phyloP scores from a whole-genome alignment of 1,140 invertebrate genomes.

The Rhopalosiphum maidis region DNA sequence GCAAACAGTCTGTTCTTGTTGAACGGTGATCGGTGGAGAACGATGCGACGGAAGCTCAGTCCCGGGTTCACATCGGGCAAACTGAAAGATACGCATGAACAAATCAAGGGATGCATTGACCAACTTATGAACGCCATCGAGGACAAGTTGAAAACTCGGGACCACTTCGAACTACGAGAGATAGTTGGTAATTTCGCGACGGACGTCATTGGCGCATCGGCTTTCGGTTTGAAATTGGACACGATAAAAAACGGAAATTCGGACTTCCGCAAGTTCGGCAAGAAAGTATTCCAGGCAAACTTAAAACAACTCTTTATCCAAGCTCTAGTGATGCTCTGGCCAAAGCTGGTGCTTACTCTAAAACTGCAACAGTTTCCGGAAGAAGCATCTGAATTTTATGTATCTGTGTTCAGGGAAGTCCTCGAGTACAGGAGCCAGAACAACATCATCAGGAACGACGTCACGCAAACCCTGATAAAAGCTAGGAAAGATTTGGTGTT shows the following conservation, averaged over 20 bases:
- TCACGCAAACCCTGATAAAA: constrained; percentile 61
- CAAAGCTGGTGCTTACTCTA: constrained; percentile 53
- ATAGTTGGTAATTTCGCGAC: constrained; percentile 52
- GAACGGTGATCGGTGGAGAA: constrained; percentile 68
- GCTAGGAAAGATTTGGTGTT: neutral
- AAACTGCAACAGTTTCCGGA: constrained; percentile 58
- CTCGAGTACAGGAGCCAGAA: constrained; percentile 59
- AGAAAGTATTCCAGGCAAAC: constrained; percentile 37
- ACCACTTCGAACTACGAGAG: constrained; percentile 51
- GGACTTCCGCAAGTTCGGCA: constrained; percentile 3
- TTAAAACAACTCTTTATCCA: neutral
- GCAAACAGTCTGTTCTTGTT: constrained; percentile 66
- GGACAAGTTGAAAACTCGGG: neutral
- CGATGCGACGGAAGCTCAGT: constrained; percentile 69
- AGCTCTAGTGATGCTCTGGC: constrained; percentile 28
- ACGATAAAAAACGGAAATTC: constrained; percentile 18
- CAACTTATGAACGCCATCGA: constrained; percentile 60
- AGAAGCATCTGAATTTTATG: constrained; percentile 60
- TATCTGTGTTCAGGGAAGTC: constrained; percentile 59
- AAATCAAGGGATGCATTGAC: constrained; percentile 60
- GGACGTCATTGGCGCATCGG: constrained; percentile 59
- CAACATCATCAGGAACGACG: constrained; percentile 60
- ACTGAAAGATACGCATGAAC: constrained; percentile 61
- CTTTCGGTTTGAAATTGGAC: constrained; percentile 59
- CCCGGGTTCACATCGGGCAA: constrained; percentile 72